Conservation (phyloP, 2,888 invertebrate genomes). For the Mesorhabditis sp. region DNA sequence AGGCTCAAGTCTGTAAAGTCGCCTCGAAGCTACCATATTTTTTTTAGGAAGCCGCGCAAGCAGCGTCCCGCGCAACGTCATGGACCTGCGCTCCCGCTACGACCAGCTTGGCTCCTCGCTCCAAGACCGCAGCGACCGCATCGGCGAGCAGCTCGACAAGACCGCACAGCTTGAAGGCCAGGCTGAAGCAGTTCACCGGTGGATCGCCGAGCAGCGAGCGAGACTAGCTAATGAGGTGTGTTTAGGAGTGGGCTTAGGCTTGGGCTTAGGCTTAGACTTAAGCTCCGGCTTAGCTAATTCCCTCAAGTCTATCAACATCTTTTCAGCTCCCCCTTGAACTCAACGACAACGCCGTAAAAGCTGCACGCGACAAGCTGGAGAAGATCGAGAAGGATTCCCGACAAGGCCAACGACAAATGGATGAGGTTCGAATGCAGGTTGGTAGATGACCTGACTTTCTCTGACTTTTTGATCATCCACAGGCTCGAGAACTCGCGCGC, state of each 20-base stretch:
- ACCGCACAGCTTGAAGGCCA: slow-evolving; percentile 33
- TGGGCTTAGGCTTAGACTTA: no score
- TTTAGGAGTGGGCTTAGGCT: slow-evolving; percentile 9
- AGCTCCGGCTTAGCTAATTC: no score
- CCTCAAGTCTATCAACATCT: no score
- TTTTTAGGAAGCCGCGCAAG: slow-evolving; percentile 13
- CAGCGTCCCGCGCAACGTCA: slow-evolving; percentile 16
- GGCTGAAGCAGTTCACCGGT: slow-evolving; percentile 33
- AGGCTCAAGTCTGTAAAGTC: no score
- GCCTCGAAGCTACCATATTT: no score
- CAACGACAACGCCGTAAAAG: background rate
- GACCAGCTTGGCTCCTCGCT: slow-evolving; percentile 23
- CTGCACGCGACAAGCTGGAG: background rate
- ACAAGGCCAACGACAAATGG: slow-evolving; percentile 25
- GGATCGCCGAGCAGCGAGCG: slow-evolving; percentile 31
- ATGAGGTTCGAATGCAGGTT: slow-evolving; percentile 16
- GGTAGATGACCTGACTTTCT: background rate
- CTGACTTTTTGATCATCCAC: background rate
- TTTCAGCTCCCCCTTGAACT: background rate
- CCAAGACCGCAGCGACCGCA: slow-evolving; percentile 21
- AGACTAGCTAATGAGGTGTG: background rate
- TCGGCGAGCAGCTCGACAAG: slow-evolving; percentile 32
- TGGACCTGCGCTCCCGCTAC: slow-evolving; percentile 16
- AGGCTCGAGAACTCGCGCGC: slow-evolving; percentile 17
- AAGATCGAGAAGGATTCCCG: slow-evolving; percentile 27